Evolutionary conservation across 1,140 invertebrate genomes (phyloP).

Genomic region (Drosophila nigrodunni): DNA sequence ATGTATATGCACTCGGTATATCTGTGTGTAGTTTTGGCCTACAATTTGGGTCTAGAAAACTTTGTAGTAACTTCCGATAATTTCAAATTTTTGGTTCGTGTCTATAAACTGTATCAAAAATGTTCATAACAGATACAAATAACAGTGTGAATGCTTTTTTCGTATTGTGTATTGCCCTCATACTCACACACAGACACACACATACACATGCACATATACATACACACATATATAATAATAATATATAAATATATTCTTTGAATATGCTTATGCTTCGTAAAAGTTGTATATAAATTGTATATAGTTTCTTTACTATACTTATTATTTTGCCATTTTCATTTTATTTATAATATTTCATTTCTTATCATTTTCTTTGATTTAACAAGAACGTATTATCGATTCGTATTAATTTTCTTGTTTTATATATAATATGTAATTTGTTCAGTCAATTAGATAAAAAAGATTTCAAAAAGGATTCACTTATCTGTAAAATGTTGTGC

Average conservation of each 20-base stretch:
- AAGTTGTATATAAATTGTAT: conserved; percentile 77
- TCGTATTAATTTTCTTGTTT: conserved; percentile 68
- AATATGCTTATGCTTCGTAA: conserved; percentile 69
- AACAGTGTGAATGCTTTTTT: conserved; percentile 58
- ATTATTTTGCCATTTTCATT: conserved; percentile 42
- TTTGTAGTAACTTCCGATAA: not conserved
- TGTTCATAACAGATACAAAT: conserved; percentile 64
- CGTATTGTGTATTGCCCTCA: not conserved
- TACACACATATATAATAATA: conserved; percentile 48
- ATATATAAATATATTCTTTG: conserved; percentile 68
- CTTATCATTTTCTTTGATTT: conserved; percentile 23
- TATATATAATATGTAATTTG: conserved; percentile 75
- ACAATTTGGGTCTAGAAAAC: conserved; percentile 11
- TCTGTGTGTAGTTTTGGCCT: conserved; percentile 12
- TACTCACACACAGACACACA: conserved; percentile 25
- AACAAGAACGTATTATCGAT: conserved; percentile 76
- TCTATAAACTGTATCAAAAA: conserved; percentile 76
- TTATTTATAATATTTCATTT: conserved; percentile 23
- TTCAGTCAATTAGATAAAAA: conserved; percentile 82
- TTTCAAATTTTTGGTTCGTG: conserved; percentile 16
- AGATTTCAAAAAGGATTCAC: conserved; percentile 77
- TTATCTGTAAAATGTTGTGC: conserved; percentile 60
- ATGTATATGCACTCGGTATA: conserved; percentile 48
- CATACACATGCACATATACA: conserved; percentile 23
- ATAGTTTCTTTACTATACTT: conserved; percentile 60